These are phyloP conservation scores for Saccopteryx bilineata DNA, from an alignment of 2,113 vertebrate genomes.

Conservation along the genomic window DNA sequence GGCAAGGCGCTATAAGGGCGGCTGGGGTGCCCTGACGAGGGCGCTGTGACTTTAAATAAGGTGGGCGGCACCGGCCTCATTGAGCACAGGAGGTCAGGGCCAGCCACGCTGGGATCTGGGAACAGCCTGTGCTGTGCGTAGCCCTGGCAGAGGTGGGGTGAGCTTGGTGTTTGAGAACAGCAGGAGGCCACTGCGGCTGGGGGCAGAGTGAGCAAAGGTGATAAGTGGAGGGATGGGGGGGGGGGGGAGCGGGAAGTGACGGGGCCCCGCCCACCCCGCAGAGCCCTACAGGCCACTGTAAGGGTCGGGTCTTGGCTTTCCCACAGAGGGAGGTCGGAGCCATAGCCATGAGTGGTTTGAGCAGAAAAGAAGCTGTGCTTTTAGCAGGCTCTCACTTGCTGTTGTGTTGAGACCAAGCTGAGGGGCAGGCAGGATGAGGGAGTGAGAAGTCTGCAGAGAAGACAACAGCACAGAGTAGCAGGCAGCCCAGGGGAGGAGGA, in stretches of 20 bases:
- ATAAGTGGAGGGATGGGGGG: background rate
- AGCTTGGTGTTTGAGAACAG: background rate
- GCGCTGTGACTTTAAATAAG: background rate
- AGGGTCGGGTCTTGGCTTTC: background rate
- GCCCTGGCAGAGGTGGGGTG: too few species aligned
- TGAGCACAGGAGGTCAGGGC: background rate
- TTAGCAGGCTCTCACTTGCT: background rate
- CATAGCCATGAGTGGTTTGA: background rate
- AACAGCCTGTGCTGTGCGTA: fast-evolving
- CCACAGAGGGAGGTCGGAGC: background rate
- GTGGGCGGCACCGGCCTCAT: background rate
- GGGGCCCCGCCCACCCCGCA: fast-evolving
- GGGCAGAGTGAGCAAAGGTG: background rate
- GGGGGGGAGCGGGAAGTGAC: background rate
- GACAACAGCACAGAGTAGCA: background rate
- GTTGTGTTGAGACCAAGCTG: background rate
- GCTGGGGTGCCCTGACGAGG: too few species aligned
- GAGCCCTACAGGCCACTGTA: background rate
- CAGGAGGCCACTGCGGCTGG: fast-evolving
- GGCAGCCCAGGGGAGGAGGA: fast-evolving
- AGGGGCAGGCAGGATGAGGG: fast-evolving
- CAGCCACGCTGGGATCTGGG: background rate
- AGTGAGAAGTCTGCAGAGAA: too few species aligned
- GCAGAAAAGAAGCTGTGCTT: background rate
- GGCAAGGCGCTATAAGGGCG: background rate